phyloP scores from a whole-genome alignment of 2,113 vertebrate genomes.

The Apteryx mantelli region DNA sequence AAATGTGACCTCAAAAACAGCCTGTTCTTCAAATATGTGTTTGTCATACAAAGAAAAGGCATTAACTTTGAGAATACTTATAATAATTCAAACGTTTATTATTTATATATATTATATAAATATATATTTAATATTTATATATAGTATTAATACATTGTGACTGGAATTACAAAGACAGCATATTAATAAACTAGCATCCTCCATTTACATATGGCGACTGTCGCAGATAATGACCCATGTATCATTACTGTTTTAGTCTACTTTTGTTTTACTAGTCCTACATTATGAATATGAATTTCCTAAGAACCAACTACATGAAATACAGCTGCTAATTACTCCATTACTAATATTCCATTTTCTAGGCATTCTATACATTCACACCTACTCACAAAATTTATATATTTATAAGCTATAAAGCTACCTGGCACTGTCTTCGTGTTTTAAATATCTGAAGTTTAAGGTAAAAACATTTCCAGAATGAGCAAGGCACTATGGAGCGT shows the following conservation, averaged over 20 bases:
- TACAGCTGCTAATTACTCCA: not conserved
- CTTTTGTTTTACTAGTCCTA: constrained; percentile 60
- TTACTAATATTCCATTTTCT: not conserved
- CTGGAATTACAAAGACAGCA: constrained; percentile 14
- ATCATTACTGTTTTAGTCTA: constrained; percentile 19
- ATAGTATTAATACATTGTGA: constrained; percentile 9
- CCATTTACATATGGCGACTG: not conserved
- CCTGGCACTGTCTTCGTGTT: not conserved
- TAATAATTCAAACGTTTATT: constrained; percentile 29
- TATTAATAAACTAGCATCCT: not conserved
- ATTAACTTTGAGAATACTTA: constrained; percentile 33
- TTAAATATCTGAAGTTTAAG: not conserved
- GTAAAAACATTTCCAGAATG: not conserved
- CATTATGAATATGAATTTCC: constrained; percentile 61
- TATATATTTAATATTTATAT: too few relatives aligned
- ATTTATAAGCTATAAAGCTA: not conserved
- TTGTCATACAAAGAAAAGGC: constrained; percentile 41
- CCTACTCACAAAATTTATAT: not conserved
- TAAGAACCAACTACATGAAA: not conserved
- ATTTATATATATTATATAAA: too few relatives aligned
- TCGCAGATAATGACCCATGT: constrained; percentile 5
- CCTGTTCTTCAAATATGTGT: not conserved
- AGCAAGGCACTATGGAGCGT: not conserved
- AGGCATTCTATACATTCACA: not conserved
- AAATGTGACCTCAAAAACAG: not conserved